These are phyloP conservation scores for Corythucha ciliata DNA, from an alignment of 2,888 invertebrate species.

Conservation along the genomic window DNA sequence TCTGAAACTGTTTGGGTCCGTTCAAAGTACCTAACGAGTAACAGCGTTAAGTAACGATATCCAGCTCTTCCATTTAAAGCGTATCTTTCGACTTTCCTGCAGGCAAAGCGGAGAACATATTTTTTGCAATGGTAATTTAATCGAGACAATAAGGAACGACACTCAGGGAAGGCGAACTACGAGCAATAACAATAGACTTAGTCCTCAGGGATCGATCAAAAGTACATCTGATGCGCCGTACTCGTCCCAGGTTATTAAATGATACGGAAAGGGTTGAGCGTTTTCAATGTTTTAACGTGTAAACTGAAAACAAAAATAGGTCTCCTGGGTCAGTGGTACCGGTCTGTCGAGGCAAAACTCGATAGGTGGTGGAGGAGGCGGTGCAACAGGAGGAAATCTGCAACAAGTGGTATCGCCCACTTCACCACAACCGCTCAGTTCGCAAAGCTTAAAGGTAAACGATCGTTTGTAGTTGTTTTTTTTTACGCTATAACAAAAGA, in stretches of 20 bases:
- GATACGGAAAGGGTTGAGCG: neutral
- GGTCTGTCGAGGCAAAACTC: slow-evolving; percentile 47
- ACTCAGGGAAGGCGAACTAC: slow-evolving; percentile 49
- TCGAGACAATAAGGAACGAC: slow-evolving; percentile 57
- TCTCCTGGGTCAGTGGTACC: slow-evolving; percentile 44
- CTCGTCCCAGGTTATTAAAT: slow-evolving; percentile 20
- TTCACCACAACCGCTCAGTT: slow-evolving; percentile 33
- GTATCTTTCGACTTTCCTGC: no score
- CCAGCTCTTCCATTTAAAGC: no score
- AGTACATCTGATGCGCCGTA: slow-evolving; percentile 24
- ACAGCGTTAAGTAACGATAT: no score
- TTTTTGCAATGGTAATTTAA: slow-evolving; percentile 55
- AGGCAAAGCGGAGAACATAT: slow-evolving; percentile 62
- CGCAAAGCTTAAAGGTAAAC: slow-evolving; percentile 22
- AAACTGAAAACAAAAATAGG: slow-evolving; percentile 37
- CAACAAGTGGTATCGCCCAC: slow-evolving; percentile 38
- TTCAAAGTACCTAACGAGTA: no score
- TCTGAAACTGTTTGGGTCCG: no score
- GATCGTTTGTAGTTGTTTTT: neutral
- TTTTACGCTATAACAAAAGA: neutral
- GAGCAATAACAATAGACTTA: slow-evolving; percentile 49
- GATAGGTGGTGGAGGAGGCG: slow-evolving; percentile 30
- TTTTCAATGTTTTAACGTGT: slow-evolving; percentile 11
- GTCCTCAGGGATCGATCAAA: slow-evolving; percentile 60
- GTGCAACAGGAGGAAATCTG: slow-evolving; percentile 27